These are phyloP conservation scores for Caenorhabditis sp. DNA, from an alignment of 2,888 invertebrate genomes.

Conservation along the genomic window DNA sequence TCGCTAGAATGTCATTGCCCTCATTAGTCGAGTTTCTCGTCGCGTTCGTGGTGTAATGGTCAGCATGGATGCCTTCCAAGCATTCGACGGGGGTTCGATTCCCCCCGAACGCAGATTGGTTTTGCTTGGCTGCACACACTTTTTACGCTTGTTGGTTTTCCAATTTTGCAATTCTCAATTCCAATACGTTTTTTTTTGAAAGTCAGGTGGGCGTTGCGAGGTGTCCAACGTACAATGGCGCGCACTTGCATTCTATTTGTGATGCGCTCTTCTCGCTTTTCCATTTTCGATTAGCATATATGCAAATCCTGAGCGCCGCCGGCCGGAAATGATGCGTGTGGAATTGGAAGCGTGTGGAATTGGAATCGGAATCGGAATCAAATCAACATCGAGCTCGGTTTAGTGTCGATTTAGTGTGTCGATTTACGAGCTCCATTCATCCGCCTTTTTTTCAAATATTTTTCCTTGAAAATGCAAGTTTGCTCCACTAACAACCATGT, in stretches of 20 bases:
- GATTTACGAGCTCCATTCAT: neutral
- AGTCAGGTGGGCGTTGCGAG: too few relatives aligned
- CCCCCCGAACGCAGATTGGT: constrained; percentile 69
- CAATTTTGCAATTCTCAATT: constrained; percentile 18
- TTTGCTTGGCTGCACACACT: neutral
- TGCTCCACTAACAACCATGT: neutral
- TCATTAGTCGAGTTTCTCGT: neutral
- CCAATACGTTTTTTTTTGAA: neutral
- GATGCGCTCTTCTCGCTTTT: too few relatives aligned
- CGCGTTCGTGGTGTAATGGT: constrained; percentile 75
- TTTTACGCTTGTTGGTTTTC: neutral
- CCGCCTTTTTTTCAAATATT: too few relatives aligned
- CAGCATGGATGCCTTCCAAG: constrained; percentile 75
- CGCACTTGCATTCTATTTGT: neutral
- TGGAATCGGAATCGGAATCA: neutral
- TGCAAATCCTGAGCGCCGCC: constrained; percentile 14
- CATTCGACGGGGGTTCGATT: constrained; percentile 75
- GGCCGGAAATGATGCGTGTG: constrained; percentile 1
- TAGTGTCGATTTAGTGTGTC: too few relatives aligned
- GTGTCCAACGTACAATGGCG: too few relatives aligned
- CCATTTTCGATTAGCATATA: constrained; percentile 15
- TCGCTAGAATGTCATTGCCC: neutral
- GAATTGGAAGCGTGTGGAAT: neutral
- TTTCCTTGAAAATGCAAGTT: neutral
- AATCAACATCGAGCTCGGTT: too few relatives aligned